Percentiles rank a stretch among this genome's conserved stretches.
Conservation (phyloP, 2,888 invertebrate genomes). For the Steromphala cineraria region DNA sequence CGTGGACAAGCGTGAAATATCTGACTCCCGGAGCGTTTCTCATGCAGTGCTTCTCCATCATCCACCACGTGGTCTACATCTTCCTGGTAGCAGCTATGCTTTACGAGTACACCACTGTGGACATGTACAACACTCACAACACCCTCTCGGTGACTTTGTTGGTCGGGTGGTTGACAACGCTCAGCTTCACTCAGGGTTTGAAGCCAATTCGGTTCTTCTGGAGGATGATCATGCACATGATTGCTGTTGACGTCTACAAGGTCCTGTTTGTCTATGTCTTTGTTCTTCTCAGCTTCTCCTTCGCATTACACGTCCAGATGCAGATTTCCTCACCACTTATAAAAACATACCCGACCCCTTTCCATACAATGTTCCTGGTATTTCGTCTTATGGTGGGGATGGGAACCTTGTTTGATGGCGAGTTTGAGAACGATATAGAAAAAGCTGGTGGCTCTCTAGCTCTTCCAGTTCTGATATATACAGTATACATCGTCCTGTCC, state of each 20-base stretch:
- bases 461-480: conserved; percentile 55
- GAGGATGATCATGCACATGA: conserved; percentile 66
- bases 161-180: conserved; percentile 67
- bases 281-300: conserved; percentile 66
- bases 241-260: conserved; percentile 61
- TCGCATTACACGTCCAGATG: conserved; percentile 64
- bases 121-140: conserved; percentile 53
- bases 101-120: conserved; percentile 40
- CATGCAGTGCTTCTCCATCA: not conserved
- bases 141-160: conserved; percentile 59
- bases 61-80: conserved; percentile 47
- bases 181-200: conserved; percentile 67
- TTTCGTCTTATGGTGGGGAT: conserved; percentile 71
- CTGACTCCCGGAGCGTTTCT: not conserved
- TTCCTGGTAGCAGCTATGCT: conserved; percentile 55
- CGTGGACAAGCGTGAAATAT: not conserved
- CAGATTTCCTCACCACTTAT: conserved; percentile 48
- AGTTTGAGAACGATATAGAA: conserved; percentile 48
- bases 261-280: conserved; percentile 68
- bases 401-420: conserved; percentile 55
- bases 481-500: conserved; percentile 61
- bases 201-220: conserved; percentile 65
- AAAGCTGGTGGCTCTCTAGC: conserved; percentile 41
- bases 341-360: conserved; percentile 41
- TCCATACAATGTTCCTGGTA: conserved; percentile 59